Conservation (phyloP, 2,113 vertebrate species). For the Archilochus colubris region DNA sequence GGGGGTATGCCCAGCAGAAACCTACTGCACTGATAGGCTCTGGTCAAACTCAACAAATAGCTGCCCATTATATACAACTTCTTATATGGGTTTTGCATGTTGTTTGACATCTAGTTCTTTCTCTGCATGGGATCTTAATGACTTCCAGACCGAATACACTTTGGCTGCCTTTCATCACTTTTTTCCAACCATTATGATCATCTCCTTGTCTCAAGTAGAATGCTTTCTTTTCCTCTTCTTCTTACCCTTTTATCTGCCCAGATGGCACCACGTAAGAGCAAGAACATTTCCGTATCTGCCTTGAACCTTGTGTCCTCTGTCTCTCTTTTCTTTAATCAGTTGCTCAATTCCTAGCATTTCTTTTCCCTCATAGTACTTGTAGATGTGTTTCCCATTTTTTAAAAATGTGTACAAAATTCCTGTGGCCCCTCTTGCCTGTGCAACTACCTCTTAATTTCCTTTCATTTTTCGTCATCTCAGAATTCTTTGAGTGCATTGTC, state of each 20-base stretch:
- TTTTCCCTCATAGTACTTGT: background rate
- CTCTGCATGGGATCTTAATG: background rate
- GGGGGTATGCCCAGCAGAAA: background rate
- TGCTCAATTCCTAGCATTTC: background rate
- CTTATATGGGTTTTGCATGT: background rate
- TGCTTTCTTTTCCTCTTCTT: background rate
- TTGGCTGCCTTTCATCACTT: background rate
- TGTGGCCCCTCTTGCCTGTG: background rate
- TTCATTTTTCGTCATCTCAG: background rate
- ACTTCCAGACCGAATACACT: background rate
- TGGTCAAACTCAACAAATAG: background rate
- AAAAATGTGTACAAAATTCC: background rate
- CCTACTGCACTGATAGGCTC: background rate
- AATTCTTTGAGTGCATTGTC: background rate
- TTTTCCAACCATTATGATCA: background rate
- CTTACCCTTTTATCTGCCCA: background rate
- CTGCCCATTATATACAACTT: background rate
- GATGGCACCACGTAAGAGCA: background rate
- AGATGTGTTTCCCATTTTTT: background rate
- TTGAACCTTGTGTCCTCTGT: constrained; percentile 6
- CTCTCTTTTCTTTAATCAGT: constrained; percentile 1
- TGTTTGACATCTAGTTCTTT: background rate
- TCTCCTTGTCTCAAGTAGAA: background rate
- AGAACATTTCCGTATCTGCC: background rate
- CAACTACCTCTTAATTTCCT: constrained; percentile 15